Conservation (phyloP, 2,888 invertebrate genomes). For the Amphipyra tragopoginis region DNA sequence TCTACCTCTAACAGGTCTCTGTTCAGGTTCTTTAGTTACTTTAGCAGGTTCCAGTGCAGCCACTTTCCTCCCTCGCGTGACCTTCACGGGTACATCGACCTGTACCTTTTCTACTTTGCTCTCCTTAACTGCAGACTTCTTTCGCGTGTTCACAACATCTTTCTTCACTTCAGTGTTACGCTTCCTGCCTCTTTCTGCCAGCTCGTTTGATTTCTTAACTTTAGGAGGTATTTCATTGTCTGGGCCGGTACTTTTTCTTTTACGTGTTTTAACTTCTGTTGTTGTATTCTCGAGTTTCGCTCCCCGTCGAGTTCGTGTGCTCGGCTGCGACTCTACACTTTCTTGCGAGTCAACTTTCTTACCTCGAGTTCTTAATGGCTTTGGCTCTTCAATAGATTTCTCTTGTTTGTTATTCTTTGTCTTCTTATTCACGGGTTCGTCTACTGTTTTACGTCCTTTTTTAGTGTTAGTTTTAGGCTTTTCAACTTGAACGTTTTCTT, state of each 20-base stretch:
- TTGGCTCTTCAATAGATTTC: constrained; percentile 35
- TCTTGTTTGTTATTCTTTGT: constrained; percentile 36
- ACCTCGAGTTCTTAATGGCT: constrained; percentile 50
- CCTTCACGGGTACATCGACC: constrained; percentile 6
- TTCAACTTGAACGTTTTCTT: constrained; percentile 17
- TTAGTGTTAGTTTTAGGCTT: constrained; percentile 31
- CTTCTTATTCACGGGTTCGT: constrained; percentile 31
- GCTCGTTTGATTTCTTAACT: constrained; percentile 43
- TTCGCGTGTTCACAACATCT: constrained; percentile 16
- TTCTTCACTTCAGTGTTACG: constrained; percentile 7
- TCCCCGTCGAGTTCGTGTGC: constrained; percentile 42
- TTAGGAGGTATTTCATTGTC: constrained; percentile 56
- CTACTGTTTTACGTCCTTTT: constrained; percentile 47
- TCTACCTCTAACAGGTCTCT: constrained; percentile 49
- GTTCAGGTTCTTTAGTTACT: constrained; percentile 7
- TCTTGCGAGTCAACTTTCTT: constrained; percentile 53
- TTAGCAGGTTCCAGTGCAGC: constrained; percentile 3
- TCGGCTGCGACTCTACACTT: constrained; percentile 41
- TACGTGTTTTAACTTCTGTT: constrained; percentile 52
- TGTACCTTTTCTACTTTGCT: constrained; percentile 5
- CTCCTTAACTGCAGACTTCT: constrained; percentile 27
- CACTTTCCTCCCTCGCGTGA: constrained; percentile 14
- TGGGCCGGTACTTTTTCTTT: constrained; percentile 53
- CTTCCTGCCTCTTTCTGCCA: constrained; percentile 15
- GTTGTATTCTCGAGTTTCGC: constrained; percentile 16